Base-by-base conservation (phyloP, 1,140 invertebrate genomes). In the Macrocentrus cingulum region DNA sequence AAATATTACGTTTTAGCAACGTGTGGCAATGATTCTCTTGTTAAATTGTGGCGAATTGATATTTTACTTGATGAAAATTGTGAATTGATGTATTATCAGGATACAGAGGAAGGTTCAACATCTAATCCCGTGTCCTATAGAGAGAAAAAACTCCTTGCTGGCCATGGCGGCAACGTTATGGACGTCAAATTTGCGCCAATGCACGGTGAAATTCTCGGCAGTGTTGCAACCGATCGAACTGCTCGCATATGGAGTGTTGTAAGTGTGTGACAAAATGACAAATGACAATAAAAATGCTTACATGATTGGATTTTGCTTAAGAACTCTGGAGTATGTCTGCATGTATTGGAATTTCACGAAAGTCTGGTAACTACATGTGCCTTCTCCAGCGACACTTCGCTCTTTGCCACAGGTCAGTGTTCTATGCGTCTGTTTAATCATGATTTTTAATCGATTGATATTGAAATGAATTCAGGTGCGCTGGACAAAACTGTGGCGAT, bases 1-100 rank as follows among this genome's bases (percentile, higher is more conserved):
- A 70, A 74, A 42, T 68, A 69, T 18, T 87, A 86, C 66, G 63
- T 89, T 16, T 61, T 91, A 50, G 86, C 85, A 2, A 87, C 86
- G 1, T 83, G 87, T 65, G 89, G 89, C 3, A 88, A 89, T 63
- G 89, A 91, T 69, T 84, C 86, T 51, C 64, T 86, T 1, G 83
- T 90, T 0, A 88, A 89, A 69, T 63, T 91, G 1, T 91, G 89
- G 89, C 82, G 82, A 37, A 79, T 91, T 11, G 76, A 74, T 8
- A 68, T 83, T 37, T 22, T 44, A 15, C 46, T 41, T 11, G 42
- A 63, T 15, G 45, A 46, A 15, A 45, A 13, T 9, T n/a, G 16
- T 9, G 55, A 58, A 9, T 22, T 22, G 20, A 29, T 16, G 2
- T 56, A 45, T 25, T 34, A 64, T 15, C 46, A 57, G 1, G 18